Base-by-base conservation (phyloP, 2,797 vertebrate genomes). In the Anas flavirostris region DNA sequence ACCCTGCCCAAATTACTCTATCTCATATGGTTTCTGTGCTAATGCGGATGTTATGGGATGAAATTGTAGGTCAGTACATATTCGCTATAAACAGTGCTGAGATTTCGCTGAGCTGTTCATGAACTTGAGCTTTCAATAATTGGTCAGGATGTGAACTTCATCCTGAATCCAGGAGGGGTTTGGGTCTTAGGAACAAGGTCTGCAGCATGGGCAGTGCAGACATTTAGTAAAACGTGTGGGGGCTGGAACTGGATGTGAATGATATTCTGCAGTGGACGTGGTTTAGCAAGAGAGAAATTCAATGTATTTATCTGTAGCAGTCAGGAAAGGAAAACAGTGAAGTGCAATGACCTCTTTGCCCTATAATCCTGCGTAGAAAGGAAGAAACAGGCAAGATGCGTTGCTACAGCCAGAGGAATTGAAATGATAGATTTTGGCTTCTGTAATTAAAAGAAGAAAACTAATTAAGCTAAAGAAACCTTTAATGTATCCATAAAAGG, bases 401-500 rank as follows among this genome's bases (percentile, higher is more conserved):
- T 46, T 86, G 58, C 44, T 75, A 0, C 53, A 50, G 53, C 56
- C 82, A 26, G 58, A 91, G 46, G 37, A 90, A 60, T 37, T 60
- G n/a, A 78, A 77, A 59, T 82, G 43, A 28, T 62, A 58, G 8
- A 41, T 56, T 72, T 43, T 73, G 87, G 14, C 37, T 90, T 76
- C 41, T 63, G 0, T 75, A 72, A 53, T 70, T 90, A 59, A 58
- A 63, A 62, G 52, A 23, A 84, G 63, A 83, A 91, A 80, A 56
- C 37, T 69, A 66, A 88, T 93, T 90, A 75, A 85, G 74, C 58
- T 70, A 10, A 86, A 90, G 12, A 4, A 9, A 59, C 84, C 58
- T 79, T 90, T 69, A 86, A 81, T 82, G 29, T 62, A 16, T 83
- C 6, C 12, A 29, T 87, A 77, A 89, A 92, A 88, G 70, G 53